Conservation (phyloP, 2,113 vertebrate genomes). For the Balaenoptera acutorostrata region DNA sequence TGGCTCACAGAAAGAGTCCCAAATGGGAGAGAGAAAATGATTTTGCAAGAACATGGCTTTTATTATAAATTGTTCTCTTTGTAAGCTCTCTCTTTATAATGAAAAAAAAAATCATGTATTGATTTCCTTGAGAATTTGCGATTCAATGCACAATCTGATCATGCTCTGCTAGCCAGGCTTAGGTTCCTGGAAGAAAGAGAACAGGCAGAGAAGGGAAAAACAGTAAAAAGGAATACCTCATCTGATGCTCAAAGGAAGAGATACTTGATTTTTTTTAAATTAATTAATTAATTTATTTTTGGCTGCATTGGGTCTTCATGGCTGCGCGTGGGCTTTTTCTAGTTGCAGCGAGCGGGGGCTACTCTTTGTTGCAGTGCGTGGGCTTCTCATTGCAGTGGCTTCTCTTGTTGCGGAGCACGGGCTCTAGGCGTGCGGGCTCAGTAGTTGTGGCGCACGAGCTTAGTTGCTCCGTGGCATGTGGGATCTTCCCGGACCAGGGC, state of each 20-base stretch:
- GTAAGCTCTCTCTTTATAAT: background rate
- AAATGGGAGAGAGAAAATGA: background rate
- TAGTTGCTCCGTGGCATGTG: too few relatives aligned
- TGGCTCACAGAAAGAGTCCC: background rate
- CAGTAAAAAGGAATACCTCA: background rate
- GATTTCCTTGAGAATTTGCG: conserved; percentile 2
- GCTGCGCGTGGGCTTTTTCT: too few relatives aligned
- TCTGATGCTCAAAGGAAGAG: background rate
- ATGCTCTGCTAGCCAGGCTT: background rate
- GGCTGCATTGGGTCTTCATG: too few relatives aligned
- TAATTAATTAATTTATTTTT: too few relatives aligned
- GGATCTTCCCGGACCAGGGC: too few relatives aligned
- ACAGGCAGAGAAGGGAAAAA: background rate
- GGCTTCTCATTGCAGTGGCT: too few relatives aligned
- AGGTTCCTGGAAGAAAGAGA: background rate
- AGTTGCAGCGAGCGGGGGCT: too few relatives aligned
- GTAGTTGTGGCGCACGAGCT: too few relatives aligned
- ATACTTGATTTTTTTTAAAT: background rate
- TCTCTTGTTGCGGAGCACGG: too few relatives aligned
- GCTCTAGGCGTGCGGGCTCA: too few relatives aligned
- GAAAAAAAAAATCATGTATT: background rate
- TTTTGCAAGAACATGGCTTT: background rate
- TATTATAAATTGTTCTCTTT: background rate
- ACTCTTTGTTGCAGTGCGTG: accelerated
- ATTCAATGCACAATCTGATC: background rate